Percentiles rank a stretch among this genome's conserved stretches.
Conservation (phyloP, 2,888 invertebrate species). For the Lampropteryx suffumata region DNA sequence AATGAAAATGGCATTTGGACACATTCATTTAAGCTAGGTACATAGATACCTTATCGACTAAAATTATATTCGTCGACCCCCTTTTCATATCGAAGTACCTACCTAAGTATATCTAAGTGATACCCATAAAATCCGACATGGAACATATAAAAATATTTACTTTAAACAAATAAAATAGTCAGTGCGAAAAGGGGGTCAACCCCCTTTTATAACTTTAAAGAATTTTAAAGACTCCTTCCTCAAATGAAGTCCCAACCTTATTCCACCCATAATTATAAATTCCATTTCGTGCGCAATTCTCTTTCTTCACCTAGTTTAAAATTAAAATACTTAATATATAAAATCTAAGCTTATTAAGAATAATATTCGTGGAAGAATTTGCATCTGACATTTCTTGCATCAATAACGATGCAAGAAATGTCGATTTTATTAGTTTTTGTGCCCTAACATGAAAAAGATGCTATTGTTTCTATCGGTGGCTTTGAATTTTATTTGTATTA, state of each 20-base stretch:
- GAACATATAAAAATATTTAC: background rate
- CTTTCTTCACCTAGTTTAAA: background rate
- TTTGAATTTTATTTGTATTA: no score
- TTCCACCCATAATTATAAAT: no score
- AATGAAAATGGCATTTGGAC: constrained; percentile 23
- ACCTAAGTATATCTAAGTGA: no score
- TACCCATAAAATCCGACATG: constrained; percentile 1
- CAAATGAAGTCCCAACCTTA: no score
- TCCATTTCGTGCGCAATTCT: constrained; percentile 14
- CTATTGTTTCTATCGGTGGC: no score
- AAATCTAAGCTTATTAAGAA: constrained; percentile 2
- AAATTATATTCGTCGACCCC: constrained; percentile 19
- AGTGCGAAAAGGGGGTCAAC: constrained; percentile 4
- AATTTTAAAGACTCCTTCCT: no score
- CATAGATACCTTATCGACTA: constrained; percentile 7
- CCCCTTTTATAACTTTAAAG: background rate
- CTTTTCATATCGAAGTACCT: background rate
- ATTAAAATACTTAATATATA: background rate
- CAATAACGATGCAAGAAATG: constrained; percentile 5
- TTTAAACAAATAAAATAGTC: background rate
- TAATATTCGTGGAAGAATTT: constrained; percentile 7
- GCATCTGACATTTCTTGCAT: background rate
- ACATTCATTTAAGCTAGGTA: constrained; percentile 5
- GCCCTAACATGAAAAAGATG: constrained; percentile 1
- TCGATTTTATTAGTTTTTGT: background rate